Percentiles rank a stretch among this genome's conserved stretches.
Conservation (phyloP, 2,797 vertebrate species). For the Anguilla obscura region DNA sequence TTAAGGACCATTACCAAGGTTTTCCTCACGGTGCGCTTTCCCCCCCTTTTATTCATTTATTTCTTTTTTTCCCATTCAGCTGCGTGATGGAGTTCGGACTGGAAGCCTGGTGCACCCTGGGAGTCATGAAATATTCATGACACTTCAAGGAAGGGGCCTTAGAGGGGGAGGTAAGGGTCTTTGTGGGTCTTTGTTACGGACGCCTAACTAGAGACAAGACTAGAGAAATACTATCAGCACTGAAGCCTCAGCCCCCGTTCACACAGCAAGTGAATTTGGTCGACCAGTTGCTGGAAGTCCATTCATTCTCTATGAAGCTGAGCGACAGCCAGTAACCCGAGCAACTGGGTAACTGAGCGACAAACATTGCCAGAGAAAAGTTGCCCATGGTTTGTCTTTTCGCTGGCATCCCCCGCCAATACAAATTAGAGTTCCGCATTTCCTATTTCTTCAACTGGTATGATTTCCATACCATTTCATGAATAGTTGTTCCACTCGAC, state of each 20-base stretch:
- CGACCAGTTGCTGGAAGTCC: neutral
- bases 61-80: slow-evolving; percentile 65
- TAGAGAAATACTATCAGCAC: neutral
- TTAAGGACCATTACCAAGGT: neutral
- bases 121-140: slow-evolving; percentile 78
- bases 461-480: too few relatives aligned
- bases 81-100: slow-evolving; percentile 77
- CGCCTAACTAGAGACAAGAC: neutral
- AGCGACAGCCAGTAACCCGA: neutral
- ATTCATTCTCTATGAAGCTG: neutral
- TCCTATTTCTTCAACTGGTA: too few relatives aligned
- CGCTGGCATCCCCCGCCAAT: too few relatives aligned
- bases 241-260: neutral
- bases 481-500: too few relatives aligned
- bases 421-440: too few relatives aligned
- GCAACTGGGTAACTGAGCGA: too few relatives aligned
- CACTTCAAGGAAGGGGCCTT: slow-evolving; percentile 85
- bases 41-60: slow-evolving; percentile 20
- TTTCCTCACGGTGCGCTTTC: neutral
- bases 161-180: slow-evolving; percentile 88
- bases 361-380: too few relatives aligned
- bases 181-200: neutral
- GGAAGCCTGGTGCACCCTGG: slow-evolving; percentile 72
- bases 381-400: too few relatives aligned
- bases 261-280: neutral